phyloP scores from a whole-genome alignment of 2,113 vertebrate genomes.

The Rhinichthys klamathensis region DNA sequence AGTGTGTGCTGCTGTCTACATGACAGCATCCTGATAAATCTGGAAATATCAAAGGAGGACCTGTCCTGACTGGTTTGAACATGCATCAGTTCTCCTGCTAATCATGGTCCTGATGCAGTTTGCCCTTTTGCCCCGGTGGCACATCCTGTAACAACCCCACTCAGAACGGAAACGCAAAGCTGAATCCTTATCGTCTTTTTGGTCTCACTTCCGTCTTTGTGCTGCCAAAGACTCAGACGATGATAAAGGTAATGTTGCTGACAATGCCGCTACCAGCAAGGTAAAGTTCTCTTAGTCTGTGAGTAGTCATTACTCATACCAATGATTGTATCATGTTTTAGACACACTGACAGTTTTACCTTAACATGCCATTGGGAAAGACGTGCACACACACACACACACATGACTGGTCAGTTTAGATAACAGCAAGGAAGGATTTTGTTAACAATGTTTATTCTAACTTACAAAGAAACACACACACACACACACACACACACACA shows the following conservation, averaged over 20 bases:
- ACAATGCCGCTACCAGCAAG: not conserved
- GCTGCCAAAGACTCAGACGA: constrained; percentile 2
- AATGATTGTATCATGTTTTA: not conserved
- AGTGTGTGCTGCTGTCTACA: not conserved
- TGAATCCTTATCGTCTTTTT: constrained; percentile 28
- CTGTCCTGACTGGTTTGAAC: constrained; percentile 24
- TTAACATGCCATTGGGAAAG: not conserved
- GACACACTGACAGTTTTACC: not conserved
- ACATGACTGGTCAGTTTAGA: constrained; percentile 10
- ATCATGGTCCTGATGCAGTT: constrained; percentile 32
- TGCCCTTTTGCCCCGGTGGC: constrained; percentile 11
- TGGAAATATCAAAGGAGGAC: constrained; percentile 3
- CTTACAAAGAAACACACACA: constrained; percentile 11
- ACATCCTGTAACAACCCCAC: constrained; percentile 23
- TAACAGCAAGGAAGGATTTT: constrained; percentile 36
- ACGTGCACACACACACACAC: not conserved
- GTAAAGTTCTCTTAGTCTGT: not conserved
- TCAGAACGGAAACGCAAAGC: constrained; percentile 17
- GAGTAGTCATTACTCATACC: constrained; percentile 1
- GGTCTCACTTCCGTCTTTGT: not conserved
- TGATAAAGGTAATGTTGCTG: constrained; percentile 23
- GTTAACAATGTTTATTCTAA: constrained; percentile 23
- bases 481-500: constrained; percentile 7
- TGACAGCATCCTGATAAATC: not conserved
- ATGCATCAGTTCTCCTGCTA: not conserved